These are phyloP conservation scores for Eupithecia exiguata DNA, from an alignment of 2,888 invertebrate genomes.

Conservation along the genomic window DNA sequence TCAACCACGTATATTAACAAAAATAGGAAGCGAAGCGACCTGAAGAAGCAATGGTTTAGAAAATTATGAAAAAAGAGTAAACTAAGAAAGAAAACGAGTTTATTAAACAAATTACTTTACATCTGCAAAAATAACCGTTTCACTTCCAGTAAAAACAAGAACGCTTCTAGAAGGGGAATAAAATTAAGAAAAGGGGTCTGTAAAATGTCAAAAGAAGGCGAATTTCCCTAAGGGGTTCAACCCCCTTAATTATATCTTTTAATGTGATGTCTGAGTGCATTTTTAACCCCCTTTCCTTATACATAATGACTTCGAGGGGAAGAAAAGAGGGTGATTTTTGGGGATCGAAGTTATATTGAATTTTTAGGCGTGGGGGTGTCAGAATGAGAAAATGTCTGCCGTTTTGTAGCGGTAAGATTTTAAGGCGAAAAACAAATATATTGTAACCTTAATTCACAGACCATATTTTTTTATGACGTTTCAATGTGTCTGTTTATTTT, in stretches of 20 bases:
- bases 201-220: constrained; percentile 83
- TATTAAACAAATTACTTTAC: too few species aligned
- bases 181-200: constrained; percentile 75
- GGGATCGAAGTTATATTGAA: constrained; percentile 47
- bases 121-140: neutral
- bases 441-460: neutral
- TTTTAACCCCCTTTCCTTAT: constrained; percentile 71
- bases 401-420: neutral
- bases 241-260: constrained; percentile 83
- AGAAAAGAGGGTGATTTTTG: constrained; percentile 49
- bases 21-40: too few species aligned
- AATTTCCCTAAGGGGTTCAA: constrained; percentile 74
- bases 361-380: constrained; percentile 39
- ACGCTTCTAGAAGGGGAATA: constrained; percentile 48
- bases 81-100: too few species aligned
- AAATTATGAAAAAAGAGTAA: too few species aligned
- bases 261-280: constrained; percentile 82
- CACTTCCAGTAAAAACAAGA: constrained; percentile 42
- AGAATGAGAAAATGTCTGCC: constrained; percentile 40
- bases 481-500: too few species aligned
- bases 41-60: too few species aligned
- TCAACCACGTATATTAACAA: too few species aligned
- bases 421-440: neutral
- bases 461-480: neutral
- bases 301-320: constrained; percentile 56